These are phyloP conservation scores for Psammodynastes pulverulentus DNA, from an alignment of 2,113 vertebrate species.

Conservation along the genomic window DNA sequence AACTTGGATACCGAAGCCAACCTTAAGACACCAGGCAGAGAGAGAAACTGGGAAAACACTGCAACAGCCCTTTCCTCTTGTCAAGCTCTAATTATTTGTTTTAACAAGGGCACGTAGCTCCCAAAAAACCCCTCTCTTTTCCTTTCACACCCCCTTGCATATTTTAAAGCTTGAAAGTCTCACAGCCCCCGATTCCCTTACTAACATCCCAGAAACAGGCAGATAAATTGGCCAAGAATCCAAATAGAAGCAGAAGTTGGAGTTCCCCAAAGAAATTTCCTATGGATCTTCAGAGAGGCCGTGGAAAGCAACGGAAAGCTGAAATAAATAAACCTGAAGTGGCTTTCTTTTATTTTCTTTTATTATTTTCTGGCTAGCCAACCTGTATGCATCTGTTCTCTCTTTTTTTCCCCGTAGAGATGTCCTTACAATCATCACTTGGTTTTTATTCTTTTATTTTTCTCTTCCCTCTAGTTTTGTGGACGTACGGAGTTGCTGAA, in stretches of 20 bases:
- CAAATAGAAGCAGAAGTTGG: conserved; percentile 5
- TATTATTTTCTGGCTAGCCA: conserved; percentile 23
- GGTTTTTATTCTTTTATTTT: conserved; percentile 34
- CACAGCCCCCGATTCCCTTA: neutral
- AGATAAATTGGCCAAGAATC: conserved; percentile 32
- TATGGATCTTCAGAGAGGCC: neutral
- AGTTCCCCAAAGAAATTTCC: conserved; percentile 24
- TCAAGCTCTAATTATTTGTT: neutral
- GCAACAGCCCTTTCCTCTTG: neutral
- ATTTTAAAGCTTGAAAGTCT: neutral
- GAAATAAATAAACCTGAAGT: conserved; percentile 7
- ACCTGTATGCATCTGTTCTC: neutral
- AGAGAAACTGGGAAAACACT: no score
- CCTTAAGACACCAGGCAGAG: neutral
- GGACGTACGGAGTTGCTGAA: conserved; percentile 1
- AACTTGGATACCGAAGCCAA: neutral
- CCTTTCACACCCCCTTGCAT: neutral
- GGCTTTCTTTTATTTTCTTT: neutral
- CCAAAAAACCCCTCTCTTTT: conserved; percentile 7
- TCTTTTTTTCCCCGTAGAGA: conserved; percentile 20
- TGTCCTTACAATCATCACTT: conserved; percentile 14
- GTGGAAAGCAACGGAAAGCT: conserved; percentile 25
- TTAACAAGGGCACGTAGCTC: conserved; percentile 17
- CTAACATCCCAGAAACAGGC: neutral
- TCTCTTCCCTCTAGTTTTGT: conserved; percentile 29